A percentile compares a stretch with the other conserved stretches of the same genome.
Evolutionary conservation across 1,140 invertebrate genomes (phyloP).

Genomic region (Cotesia typhae): DNA sequence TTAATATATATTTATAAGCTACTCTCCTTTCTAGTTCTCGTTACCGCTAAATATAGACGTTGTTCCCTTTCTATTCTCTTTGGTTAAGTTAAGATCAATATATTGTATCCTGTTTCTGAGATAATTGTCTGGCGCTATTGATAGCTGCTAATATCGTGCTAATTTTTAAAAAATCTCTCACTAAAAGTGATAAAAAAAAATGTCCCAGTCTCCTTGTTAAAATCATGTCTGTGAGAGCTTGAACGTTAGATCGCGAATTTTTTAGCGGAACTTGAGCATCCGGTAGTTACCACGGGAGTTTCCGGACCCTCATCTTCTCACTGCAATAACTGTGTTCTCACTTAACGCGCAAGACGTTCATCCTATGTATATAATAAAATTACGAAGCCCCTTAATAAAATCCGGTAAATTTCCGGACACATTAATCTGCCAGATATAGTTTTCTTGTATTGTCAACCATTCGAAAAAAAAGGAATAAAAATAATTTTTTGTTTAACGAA

Average conservation of each 20-base stretch:
- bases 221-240: too few species aligned
- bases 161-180: too few species aligned
- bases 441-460: too few species aligned
- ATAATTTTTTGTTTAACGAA: too few species aligned
- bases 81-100: slow-evolving; percentile 9
- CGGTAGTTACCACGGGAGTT: slow-evolving; percentile 19
- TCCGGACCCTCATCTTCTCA: slow-evolving; percentile 27
- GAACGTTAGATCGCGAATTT: slow-evolving; percentile 1
- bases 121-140: slow-evolving; percentile 14
- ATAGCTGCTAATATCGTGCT: background rate
- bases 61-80: slow-evolving; percentile 5
- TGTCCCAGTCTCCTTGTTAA: too few species aligned
- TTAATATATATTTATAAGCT: too few species aligned
- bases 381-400: background rate
- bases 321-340: slow-evolving; percentile 17
- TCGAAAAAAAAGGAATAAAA: too few species aligned
- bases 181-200: too few species aligned
- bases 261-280: slow-evolving; percentile 17
- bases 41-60: slow-evolving; percentile 20
- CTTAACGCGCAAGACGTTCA: slow-evolving; percentile 1
- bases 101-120: slow-evolving; percentile 18
- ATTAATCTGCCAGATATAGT: background rate
- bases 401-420: slow-evolving; percentile 7
- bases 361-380: background rate
- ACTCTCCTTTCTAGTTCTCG: slow-evolving; percentile 12